A percentile compares a stretch with the other conserved stretches of the same genome.
phyloP scores from a whole-genome alignment of 2,888 invertebrate species.

The Chydorus sphaericus region DNA sequence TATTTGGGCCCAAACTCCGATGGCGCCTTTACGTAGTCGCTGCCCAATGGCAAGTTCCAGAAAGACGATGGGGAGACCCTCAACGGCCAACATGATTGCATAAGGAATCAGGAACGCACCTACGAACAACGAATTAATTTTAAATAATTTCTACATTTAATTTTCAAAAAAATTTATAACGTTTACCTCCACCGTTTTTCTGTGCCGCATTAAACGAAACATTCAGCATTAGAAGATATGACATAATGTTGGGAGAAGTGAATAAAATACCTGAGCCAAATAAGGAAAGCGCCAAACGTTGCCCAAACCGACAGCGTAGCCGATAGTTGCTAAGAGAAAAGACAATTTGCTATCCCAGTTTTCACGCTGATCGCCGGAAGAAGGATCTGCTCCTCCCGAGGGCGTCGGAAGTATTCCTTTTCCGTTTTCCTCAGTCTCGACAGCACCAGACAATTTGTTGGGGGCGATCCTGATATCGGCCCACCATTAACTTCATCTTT shows the following conservation, averaged over 20 bases:
- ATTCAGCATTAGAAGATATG: no score
- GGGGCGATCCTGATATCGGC: not conserved
- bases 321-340: constrained; percentile 81
- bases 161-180: not conserved
- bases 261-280: constrained; percentile 47
- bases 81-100: constrained; percentile 83
- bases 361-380: constrained; percentile 45
- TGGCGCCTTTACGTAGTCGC: constrained; percentile 78
- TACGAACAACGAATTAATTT: not conserved
- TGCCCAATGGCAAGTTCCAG: constrained; percentile 91
- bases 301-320: constrained; percentile 84
- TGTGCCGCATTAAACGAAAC: not conserved
- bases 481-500: constrained; percentile 1
- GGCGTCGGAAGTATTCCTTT: no score
- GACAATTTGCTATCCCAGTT: constrained; percentile 89
- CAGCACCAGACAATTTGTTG: no score
- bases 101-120: constrained; percentile 92
- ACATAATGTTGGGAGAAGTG: no score
- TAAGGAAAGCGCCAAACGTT: constrained; percentile 95
- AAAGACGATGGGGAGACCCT: constrained; percentile 92
- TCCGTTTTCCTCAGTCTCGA: not conserved
- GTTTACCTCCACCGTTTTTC: constrained; percentile 70
- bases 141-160: not conserved
- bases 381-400: constrained; percentile 5
- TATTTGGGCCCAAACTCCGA: constrained; percentile 89